Evolutionary conservation across 1,140 invertebrate genomes (phyloP), one percentile per base, ranked within the genome.

Genomic region (Thaumatotibia leucotreta): DNA sequence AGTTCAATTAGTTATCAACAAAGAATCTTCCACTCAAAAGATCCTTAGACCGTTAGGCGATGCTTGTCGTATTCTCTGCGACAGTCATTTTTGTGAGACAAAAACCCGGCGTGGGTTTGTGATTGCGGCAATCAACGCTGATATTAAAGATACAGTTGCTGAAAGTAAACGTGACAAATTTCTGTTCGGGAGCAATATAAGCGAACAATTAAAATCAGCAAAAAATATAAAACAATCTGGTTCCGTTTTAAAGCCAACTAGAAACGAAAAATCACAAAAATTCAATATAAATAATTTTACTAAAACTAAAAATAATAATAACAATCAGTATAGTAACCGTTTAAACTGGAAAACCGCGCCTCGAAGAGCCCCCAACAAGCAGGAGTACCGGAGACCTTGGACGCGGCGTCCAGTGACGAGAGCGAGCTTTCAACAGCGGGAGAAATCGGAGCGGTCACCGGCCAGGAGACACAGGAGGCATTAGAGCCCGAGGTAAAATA

Each of bases 171-270:
- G 52, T 14, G 65, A 66, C n/a, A 24, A 61, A 31, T 61, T 32
- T 20, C 33, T 66, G 17, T 66, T 66, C 49, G 65, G 65, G 3
- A 35, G 49, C 14, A 66, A 66, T 27, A 24, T 66, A 3, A 29
- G 32, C 6, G 52, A 66, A 14, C 61, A 61, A 49, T 14, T 66
- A 14, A 66, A 61, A 23, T 24, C 52, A 8, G 52, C 54, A 9
- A 61, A 66, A 50, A 24, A 27, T 2, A 61, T 66, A 10, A 17
- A 58, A 45, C 35, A 45, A 20, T 61, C 65, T 6, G 58, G 54
- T 1, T 32, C 29, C 1, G 22, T 8, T 2, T 61, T 66, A 33
- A 66, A 66, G 32, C 32, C 29, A 31, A 32, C n/a, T 10, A 22
- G 17, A 2, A 61, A 61, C n/a, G n/a, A n/a, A n/a, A n/a, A n/a